Base-by-base conservation (phyloP, 2,797 vertebrate genomes). In the Chromis chromis region DNA sequence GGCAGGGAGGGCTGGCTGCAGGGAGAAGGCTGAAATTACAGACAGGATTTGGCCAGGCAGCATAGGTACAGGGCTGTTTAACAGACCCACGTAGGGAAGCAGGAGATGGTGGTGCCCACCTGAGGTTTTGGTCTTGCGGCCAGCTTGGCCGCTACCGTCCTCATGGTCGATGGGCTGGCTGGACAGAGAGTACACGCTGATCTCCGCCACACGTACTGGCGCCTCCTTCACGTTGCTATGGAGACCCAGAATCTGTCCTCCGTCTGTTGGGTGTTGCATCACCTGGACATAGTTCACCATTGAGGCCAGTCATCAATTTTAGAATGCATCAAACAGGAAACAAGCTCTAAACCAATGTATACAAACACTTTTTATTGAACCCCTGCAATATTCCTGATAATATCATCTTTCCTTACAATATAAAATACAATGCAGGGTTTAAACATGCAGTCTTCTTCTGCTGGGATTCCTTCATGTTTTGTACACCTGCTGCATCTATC, bases 141-240 rank as follows among this genome's bases (percentile, higher is more conserved):
- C 92, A 6, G 93, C 81, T 66, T 91, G 94, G 25, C 92, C 86
- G 10, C 90, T 93, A 39, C 92, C 66, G 4, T 94, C 94, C 85
- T 95, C 94, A 28, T 95, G 93, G 90, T 95, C 94, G 50, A 95
- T 95, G 76, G 94, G 94, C 76, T 95, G 94, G 84, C 94, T 95
- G 76, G 94, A 95, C 49, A 95, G 92, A 22, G 94, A 95, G 84
- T 88, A 94, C 84, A 95, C 93, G 33, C 94, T 94, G 92, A 95
- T 94, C 90, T 95, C 94, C 4, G 94, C 94, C 84, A 94, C 93
- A 36, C 93, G 93, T 55, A 94, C 89, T 8, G 93, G 92, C 7
- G 93, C 90, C 69, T 95, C 93, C 79, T 95, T 95, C 87, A 94
- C 92, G 89, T 94, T 94, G 91, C 92, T 93, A 88, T 95, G 94